A percentile compares a stretch with the other conserved stretches of the same genome.
Evolutionary conservation across 23 tunicate genomes (phyloP).

Genomic region (Aplidium turbinatum): DNA sequence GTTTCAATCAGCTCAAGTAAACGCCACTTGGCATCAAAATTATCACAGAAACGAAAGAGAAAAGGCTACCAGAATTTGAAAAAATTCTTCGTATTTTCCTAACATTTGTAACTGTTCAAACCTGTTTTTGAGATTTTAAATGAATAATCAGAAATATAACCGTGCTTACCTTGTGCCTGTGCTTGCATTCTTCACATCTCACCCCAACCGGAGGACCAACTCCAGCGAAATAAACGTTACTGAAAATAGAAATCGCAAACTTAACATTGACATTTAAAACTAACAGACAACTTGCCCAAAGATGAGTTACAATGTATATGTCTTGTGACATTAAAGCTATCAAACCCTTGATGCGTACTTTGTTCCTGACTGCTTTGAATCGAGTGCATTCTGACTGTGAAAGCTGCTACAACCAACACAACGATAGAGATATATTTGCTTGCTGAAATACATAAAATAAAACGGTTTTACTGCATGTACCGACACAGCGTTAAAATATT

Average conservation of each 20-base stretch:
- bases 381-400: conserved; percentile 32
- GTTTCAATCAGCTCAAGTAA: no score
- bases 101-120: no score
- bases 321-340: neutral
- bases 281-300: neutral
- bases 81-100: no score
- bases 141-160: no score
- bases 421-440: conserved; percentile 60
- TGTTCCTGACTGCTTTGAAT: conserved; percentile 4
- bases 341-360: conserved; percentile 13
- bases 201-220: conserved; percentile 69
- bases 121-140: no score
- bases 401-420: conserved; percentile 74
- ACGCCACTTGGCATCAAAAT: no score
- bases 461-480: no score
- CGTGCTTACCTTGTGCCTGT: conserved; percentile 52
- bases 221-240: conserved; percentile 37
- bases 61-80: no score
- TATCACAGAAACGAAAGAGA: no score
- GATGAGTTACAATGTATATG: neutral
- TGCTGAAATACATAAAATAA: no score
- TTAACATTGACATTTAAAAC: neutral
- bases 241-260: conserved; percentile 3
- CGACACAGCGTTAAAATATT: no score
- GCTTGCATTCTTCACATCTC: conserved; percentile 65